These are phyloP conservation scores for Drosophila novamexicana DNA, from an alignment of 1,140 invertebrate species.

Conservation along the genomic window DNA sequence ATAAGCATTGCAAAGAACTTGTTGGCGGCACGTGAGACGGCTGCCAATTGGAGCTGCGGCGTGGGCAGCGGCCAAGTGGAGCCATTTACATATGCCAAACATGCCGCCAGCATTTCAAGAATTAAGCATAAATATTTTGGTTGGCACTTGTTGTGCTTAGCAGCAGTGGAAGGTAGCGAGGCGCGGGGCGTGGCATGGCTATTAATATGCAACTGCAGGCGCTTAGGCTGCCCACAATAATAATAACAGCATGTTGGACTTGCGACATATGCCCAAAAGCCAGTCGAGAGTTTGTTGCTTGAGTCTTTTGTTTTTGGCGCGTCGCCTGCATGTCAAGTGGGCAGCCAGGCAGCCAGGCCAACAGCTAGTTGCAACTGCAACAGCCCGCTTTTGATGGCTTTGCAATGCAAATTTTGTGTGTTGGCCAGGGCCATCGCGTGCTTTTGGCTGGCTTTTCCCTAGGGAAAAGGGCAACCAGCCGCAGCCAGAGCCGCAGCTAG, in stretches of 20 bases:
- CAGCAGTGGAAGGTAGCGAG: neutral
- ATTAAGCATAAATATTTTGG: conserved; percentile 65
- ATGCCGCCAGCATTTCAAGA: conserved; percentile 54
- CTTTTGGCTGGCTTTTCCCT: conserved; percentile 16
- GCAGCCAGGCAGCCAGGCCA: neutral
- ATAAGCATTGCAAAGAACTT: conserved; percentile 19
- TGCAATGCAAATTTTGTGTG: conserved; percentile 43
- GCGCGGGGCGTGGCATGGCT: neutral
- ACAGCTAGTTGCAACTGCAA: conserved; percentile 3
- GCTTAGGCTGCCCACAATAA: conserved; percentile 21
- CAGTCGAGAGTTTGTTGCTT: conserved; percentile 30
- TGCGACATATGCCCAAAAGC: conserved; percentile 37
- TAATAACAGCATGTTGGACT: neutral
- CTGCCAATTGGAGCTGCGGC: conserved; percentile 14
- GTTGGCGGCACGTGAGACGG: conserved; percentile 55
- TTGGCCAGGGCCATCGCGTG: neutral
- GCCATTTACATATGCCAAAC: conserved; percentile 62
- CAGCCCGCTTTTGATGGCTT: conserved; percentile 29
- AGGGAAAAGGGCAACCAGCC: conserved; percentile 28
- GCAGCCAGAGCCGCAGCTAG: too few species aligned
- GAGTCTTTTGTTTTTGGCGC: conserved; percentile 43
- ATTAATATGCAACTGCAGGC: conserved; percentile 48
- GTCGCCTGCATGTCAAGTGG: conserved; percentile 34
- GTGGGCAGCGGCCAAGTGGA: neutral
- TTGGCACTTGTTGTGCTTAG: conserved; percentile 28